phyloP scores from a whole-genome alignment of 1,140 invertebrate genomes.

The Oryctes rhinoceros region DNA sequence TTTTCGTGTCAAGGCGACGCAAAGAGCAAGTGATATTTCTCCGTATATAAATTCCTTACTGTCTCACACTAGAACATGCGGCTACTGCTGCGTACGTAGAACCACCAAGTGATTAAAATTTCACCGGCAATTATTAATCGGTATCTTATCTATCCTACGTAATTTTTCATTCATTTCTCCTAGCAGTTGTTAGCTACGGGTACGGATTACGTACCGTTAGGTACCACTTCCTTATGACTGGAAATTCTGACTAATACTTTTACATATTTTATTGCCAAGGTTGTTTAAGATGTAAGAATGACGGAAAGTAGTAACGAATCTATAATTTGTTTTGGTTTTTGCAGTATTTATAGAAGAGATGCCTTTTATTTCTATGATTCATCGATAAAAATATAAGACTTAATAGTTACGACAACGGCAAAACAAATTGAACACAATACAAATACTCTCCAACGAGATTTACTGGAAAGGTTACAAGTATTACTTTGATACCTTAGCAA shows the following conservation, averaged over 20 bases:
- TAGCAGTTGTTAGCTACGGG: background rate
- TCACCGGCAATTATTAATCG: background rate
- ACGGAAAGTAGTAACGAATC: background rate
- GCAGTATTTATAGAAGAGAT: no score
- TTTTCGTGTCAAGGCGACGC: constrained; percentile 14
- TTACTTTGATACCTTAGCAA: no score
- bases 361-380: no score
- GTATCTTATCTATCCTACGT: background rate
- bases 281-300: background rate
- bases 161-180: constrained; percentile 25
- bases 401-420: no score
- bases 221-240: constrained; percentile 14
- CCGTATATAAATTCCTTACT: constrained; percentile 25
- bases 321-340: no score
- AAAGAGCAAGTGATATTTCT: constrained; percentile 27
- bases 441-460: no score
- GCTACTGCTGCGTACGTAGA: background rate
- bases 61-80: background rate
- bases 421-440: no score
- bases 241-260: constrained; percentile 22
- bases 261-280: background rate
- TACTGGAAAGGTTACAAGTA: no score
- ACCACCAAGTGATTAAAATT: background rate
- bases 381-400: no score
- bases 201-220: background rate